Evolutionary conservation across 2,113 vertebrate genomes (phyloP).

Genomic region (Muscicapa adusta): DNA sequence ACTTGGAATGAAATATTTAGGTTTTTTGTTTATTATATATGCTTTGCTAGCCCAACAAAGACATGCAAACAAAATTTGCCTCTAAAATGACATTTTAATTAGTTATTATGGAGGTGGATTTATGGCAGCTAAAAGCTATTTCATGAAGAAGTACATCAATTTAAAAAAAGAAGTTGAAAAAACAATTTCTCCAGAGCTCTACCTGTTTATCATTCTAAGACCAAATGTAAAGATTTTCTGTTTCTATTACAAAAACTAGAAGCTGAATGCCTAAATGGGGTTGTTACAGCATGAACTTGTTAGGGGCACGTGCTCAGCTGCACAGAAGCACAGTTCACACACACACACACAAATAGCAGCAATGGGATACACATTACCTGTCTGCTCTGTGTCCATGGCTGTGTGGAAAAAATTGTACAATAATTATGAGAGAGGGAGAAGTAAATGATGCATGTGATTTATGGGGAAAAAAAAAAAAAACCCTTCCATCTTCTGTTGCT

Average conservation of each 20-base stretch:
- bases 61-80: background rate
- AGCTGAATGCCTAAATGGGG: constrained; percentile 50
- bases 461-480: background rate
- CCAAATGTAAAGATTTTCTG: background rate
- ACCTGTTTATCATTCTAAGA: background rate
- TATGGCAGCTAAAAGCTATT: background rate
- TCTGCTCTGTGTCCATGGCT: constrained; percentile 97
- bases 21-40: background rate
- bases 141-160: background rate
- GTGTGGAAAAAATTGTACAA: constrained; percentile 79
- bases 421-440: constrained; percentile 52
- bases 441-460: background rate
- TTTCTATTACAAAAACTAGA: background rate
- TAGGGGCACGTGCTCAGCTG: background rate
- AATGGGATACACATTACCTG: constrained; percentile 81
- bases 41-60: background rate
- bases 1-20: background rate
- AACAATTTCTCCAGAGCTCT: background rate
- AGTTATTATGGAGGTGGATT: background rate
- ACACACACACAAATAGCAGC: constrained; percentile 18
- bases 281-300: background rate
- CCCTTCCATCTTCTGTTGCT: background rate
- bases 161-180: background rate
- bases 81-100: background rate
- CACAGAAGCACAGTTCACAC: constrained; percentile 18